Base-by-base conservation (phyloP, 1,140 invertebrate species). In the Papilio polytes region DNA sequence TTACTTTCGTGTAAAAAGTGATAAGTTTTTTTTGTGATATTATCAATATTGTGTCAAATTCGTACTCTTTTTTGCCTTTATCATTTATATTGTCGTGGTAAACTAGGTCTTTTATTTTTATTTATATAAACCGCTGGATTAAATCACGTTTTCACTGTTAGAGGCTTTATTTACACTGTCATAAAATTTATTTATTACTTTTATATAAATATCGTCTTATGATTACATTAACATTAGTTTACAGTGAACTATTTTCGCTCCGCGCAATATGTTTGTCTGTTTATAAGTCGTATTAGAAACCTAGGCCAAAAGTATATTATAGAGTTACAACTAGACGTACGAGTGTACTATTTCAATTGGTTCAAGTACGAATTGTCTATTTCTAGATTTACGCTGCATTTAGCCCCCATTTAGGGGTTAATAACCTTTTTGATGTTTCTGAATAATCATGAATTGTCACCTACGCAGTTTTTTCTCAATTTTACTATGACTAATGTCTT, bases 311-410 rank as follows among this genome's bases (percentile, higher is more conserved):
- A 78, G 31, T 6, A 48, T 51, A 66, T 31, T 31, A 56, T 59
- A 78, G 74, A 41, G 51, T 51, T 59, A 78, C 15, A 78, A 20
- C 15, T 70, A 56, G 22, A 18, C 74, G 15, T 78, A 48, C 46
- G 63, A 36, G 63, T 70, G 63, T 70, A 78, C 31, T 78, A 78
- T 78, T 44, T 78, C 31, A 36, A 22, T 51, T 51, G 77, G 77
- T 78, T 78, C 77, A 78, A 78, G 56, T 63, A 78, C 77, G 56
- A 63, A 26, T 56, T 15, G 56, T 78, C 77, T 78, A 78, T 78
- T 78, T 51, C 59, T 59, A 63, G 77, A 74, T 44, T 51, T 51
- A 48, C 44, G 74, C n/a, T 76, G 41, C 13, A 26, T 76, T 63
- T 22, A 63, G 31, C 77, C 18, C 44, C 6, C 44, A 48, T 22